Evolutionary conservation across 2,113 vertebrate species (phyloP).

Genomic region (Tragelaphus strepsiceros): DNA sequence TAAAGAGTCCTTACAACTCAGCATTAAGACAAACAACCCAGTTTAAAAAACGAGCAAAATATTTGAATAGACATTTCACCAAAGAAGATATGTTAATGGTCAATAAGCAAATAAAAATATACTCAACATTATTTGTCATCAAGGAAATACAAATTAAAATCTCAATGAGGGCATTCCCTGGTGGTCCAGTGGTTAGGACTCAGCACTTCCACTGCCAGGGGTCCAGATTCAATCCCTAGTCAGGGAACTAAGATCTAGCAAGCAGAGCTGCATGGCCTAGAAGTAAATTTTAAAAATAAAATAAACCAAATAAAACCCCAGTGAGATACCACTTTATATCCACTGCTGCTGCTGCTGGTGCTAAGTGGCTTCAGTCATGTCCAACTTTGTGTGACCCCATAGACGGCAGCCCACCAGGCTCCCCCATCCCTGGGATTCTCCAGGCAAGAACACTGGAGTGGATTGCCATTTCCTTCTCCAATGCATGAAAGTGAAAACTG

Average conservation of each 20-base stretch:
- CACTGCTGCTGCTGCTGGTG: not conserved
- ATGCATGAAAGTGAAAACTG: no score
- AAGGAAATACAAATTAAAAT: conserved; percentile 47
- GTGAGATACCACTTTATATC: not conserved
- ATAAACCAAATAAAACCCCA: conserved; percentile 30
- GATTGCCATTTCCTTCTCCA: no score
- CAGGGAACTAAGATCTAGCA: not conserved
- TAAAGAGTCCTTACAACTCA: not conserved
- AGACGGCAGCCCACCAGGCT: no score
- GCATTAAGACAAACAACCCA: not conserved
- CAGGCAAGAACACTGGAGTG: no score
- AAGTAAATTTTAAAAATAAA: not conserved
- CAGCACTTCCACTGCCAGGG: not conserved
- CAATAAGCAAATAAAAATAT: not conserved
- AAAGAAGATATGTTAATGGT: not conserved
- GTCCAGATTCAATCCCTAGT: not conserved
- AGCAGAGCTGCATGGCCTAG: not conserved
- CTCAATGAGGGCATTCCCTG: not conserved
- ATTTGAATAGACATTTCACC: not conserved
- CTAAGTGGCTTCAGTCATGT: no score
- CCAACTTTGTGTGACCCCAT: no score
- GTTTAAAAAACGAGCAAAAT: not conserved
- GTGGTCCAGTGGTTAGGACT: not conserved
- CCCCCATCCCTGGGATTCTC: no score
- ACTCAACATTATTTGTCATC: conserved; percentile 37